Base-by-base conservation (phyloP, 2,797 vertebrate genomes). In the Dallia pectoralis region DNA sequence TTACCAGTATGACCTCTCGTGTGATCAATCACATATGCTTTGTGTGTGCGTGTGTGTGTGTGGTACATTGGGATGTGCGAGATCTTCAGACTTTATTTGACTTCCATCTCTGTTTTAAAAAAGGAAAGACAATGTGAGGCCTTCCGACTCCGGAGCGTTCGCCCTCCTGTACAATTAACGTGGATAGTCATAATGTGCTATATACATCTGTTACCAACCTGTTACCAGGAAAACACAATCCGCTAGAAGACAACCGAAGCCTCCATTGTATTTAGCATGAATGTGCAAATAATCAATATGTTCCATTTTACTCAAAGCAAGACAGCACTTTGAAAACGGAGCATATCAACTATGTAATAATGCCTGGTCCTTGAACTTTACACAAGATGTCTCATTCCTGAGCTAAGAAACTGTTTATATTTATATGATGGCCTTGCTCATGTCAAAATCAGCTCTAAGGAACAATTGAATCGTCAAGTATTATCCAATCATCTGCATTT, bases 1-100 rank as follows among this genome's bases (percentile, higher is more conserved):
- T 67, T 4, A 33, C 76, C 81, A 87, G 82, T 82, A 79, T 81
- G 74, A 65, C 53, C 75, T 30, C 61, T 51, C 81, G 75, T 74
- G 76, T 74, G 64, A 71, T 75, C 65, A 49, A 59, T 73, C 33
- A 47, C 18, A 14, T 36, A 51, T 63, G 56, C 22, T 67, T 53
- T 25, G 59, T 73, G 65, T 51, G 69, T 59, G 36, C 59, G 7
- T 53, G 19, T 73, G 69, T 62, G 65, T 66, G 27, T 29, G 19
- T 11, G 14, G 40, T 12, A 44, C 40, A 12, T 44, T 9, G 14
- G 1, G 56, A 1, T 61, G 4, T 71, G 69, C 44, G 33, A 1
- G 61, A 19, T 63, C 29, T 29, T 7, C 61, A 32, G 16, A 30
- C 18, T 63, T 15, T 16, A 27, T 29, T 63, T 29, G 2, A 16